Base-by-base conservation (phyloP, 1,140 invertebrate species). In the Macrocentrus cingulum region DNA sequence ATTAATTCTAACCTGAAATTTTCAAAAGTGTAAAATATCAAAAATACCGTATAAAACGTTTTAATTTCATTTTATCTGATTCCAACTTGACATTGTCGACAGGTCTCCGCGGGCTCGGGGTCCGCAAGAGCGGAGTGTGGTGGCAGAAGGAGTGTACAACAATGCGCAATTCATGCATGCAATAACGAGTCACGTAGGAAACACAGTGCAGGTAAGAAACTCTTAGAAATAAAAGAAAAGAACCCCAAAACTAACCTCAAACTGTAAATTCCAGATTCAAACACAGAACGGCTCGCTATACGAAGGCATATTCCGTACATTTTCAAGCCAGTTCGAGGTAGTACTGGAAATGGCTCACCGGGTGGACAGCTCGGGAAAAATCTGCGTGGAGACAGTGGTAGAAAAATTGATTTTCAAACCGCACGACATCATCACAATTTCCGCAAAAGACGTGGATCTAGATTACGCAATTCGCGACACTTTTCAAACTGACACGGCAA, bases 141-240 rank as follows among this genome's bases (percentile, higher is more conserved):
- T 84, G 61, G 83, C 87, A 18, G 91, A 94, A 71, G 92, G 92
- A 57, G 87, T 94, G 22, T 95, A 94, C 74, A 90, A 86, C 64
- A 94, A 95, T 83, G 83, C 86, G 59, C 86, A 88, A 74, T 92
- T 93, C 75, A 92, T 94, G 88, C 90, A 94, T 81, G 86, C 90
- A 16, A 86, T 88, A 42, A 90, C 90, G 57, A 85, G 87, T 65
- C 85, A 92, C 71, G 88, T 94, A 51, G 92, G 92, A 59, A 91
- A 91, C 73, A 82, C 84, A 62, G 89, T 91, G 22, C 86, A 91
- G 76, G 87, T 84, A 74, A 34, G 45, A 25, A 29, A 29, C 16
- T 44, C 1, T 37, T 22, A n/a, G 13, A 5, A 7, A 13, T 1
- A 8, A 18, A 32, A 25, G 58, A 11, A 15, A 42, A 50, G 11